Evolutionary conservation across 2,888 invertebrate genomes (phyloP).

Genomic region (Apamea anceps): DNA sequence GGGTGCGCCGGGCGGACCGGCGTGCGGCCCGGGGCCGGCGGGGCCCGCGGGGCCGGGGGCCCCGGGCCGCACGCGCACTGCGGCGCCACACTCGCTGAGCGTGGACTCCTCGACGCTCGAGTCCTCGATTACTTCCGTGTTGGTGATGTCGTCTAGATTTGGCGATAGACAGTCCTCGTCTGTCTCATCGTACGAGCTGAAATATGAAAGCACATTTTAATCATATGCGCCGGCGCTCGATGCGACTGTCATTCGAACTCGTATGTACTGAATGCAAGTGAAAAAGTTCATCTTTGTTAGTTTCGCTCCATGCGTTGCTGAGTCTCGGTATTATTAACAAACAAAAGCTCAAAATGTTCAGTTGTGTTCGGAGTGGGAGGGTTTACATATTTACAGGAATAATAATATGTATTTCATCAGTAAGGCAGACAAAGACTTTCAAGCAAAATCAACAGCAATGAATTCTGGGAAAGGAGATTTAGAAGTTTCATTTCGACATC

Average conservation of each 20-base stretch:
- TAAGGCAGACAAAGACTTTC: slow-evolving; percentile 87
- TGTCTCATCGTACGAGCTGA: slow-evolving; percentile 93
- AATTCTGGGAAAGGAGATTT: slow-evolving; percentile 67
- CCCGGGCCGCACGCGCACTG: slow-evolving; percentile 61
- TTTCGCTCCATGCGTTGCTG: slow-evolving; percentile 86
- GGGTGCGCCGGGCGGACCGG: slow-evolving; percentile 62
- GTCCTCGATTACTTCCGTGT: slow-evolving; percentile 86
- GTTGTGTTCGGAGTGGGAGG: slow-evolving; percentile 66
- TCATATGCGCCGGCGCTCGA: not conserved
- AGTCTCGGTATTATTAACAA: slow-evolving; percentile 80
- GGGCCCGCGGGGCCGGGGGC: slow-evolving; percentile 28
- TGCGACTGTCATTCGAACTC: slow-evolving; percentile 50
- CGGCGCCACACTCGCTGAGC: slow-evolving; percentile 78
- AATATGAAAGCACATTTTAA: slow-evolving; percentile 67
- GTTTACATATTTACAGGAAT: slow-evolving; percentile 80
- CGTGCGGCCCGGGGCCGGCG: slow-evolving; percentile 21
- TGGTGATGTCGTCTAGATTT: slow-evolving; percentile 91
- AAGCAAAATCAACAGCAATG: slow-evolving; percentile 80
- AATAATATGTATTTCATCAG: slow-evolving; percentile 84
- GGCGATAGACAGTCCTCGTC: slow-evolving; percentile 93
- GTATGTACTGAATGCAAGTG: slow-evolving; percentile 89
- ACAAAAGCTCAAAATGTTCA: slow-evolving; percentile 82
- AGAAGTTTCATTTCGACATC: slow-evolving; percentile 56
- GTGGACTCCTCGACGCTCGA: slow-evolving; percentile 87
- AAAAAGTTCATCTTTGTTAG: slow-evolving; percentile 82